phyloP scores from a whole-genome alignment of 2,888 invertebrate genomes.

The Ectemnius cavifrons region DNA sequence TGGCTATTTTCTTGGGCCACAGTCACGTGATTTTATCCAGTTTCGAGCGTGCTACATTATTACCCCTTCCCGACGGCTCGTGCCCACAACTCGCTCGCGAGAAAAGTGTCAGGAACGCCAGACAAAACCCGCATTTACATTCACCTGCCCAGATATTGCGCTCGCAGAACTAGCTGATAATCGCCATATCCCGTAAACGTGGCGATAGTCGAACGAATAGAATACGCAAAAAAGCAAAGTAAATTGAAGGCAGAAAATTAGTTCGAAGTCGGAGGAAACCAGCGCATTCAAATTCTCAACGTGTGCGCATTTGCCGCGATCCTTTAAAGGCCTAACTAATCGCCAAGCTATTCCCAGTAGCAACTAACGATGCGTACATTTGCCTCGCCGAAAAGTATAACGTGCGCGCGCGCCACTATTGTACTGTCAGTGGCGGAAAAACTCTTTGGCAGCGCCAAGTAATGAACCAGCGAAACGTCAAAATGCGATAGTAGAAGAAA shows the following conservation, averaged over 20 bases:
- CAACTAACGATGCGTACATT: slow-evolving; percentile 10
- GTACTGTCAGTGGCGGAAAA: slow-evolving; percentile 41
- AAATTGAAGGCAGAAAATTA: too few relatives aligned
- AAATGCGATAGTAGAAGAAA: slow-evolving; percentile 40
- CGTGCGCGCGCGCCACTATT: slow-evolving; percentile 42
- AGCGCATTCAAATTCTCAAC: too few relatives aligned
- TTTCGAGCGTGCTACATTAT: too few relatives aligned
- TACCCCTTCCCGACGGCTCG: too few relatives aligned
- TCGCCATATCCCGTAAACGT: slow-evolving; percentile 36
- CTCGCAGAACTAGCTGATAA: slow-evolving; percentile 24
- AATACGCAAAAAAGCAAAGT: too few relatives aligned
- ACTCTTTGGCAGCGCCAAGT: slow-evolving; percentile 30
- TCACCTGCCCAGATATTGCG: slow-evolving; percentile 25
- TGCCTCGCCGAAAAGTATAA: slow-evolving; percentile 26
- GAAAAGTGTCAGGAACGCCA: slow-evolving; percentile 23
- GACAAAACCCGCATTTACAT: slow-evolving; percentile 25
- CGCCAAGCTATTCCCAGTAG: not conserved
- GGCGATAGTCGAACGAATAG: not conserved
- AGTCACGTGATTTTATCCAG: too few relatives aligned
- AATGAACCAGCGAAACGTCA: slow-evolving; percentile 36
- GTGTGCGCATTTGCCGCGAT: too few relatives aligned
- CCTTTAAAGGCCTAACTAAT: not conserved
- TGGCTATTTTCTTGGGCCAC: too few relatives aligned
- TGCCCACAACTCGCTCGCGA: too few relatives aligned
- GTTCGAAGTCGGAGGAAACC: too few relatives aligned